These are phyloP conservation scores for Ascaphus truei DNA, from an alignment of 2,113 vertebrate species.

Conservation along the genomic window DNA sequence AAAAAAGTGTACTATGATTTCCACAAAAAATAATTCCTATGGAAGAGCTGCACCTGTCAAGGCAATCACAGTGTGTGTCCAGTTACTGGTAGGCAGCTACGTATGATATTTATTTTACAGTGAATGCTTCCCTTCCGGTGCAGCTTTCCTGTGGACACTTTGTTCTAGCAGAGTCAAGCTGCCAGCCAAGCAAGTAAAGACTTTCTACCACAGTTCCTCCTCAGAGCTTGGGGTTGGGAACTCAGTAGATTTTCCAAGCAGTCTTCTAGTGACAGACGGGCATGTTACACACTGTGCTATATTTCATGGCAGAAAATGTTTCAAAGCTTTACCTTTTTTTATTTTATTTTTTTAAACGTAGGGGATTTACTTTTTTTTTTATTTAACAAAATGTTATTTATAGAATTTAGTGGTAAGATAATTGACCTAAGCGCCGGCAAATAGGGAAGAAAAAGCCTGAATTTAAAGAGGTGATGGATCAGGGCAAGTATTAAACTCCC, in stretches of 20 bases:
- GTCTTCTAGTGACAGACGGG: background rate
- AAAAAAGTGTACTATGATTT: background rate
- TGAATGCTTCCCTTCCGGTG: conserved; percentile 8
- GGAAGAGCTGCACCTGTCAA: background rate
- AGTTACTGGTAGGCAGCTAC: background rate
- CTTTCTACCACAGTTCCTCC: background rate
- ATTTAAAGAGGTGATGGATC: too few species aligned
- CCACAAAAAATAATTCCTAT: background rate
- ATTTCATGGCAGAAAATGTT: too few species aligned
- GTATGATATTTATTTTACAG: too few species aligned
- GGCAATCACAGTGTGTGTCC: background rate
- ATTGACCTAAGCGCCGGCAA: too few species aligned
- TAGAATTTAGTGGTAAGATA: too few species aligned
- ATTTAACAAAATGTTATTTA: too few species aligned
- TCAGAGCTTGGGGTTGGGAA: background rate
- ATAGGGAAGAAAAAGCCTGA: too few species aligned
- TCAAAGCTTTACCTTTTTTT: too few species aligned
- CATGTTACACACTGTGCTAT: too few species aligned
- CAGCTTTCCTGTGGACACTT: background rate
- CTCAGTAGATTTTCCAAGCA: background rate
- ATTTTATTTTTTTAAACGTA: too few species aligned
- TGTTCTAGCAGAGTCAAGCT: background rate
- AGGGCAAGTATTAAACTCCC: too few species aligned
- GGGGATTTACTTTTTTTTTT: too few species aligned
- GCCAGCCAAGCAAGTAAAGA: background rate